Percentiles rank a stretch among this genome's conserved stretches.
These are phyloP conservation scores for Diplodus puntazzo DNA, from an alignment of 2,797 vertebrate species.

Conservation along the genomic window DNA sequence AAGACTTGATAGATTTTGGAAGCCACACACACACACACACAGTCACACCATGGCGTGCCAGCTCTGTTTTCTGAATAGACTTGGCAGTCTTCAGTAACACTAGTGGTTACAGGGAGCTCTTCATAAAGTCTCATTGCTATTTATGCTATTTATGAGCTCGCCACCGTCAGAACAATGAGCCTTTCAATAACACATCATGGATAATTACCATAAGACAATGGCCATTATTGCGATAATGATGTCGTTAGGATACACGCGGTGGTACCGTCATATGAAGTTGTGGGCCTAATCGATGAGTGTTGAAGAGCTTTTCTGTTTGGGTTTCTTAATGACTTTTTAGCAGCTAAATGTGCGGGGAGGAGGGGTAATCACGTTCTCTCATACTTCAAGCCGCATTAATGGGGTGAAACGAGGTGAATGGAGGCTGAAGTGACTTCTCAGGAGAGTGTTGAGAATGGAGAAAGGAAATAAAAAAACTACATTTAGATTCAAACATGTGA, in stretches of 20 bases:
- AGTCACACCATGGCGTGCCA: slow-evolving; percentile 32
- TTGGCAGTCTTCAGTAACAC: slow-evolving; percentile 67
- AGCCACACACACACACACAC: slow-evolving; percentile 8
- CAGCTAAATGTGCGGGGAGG: slow-evolving; percentile 1
- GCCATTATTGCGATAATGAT: slow-evolving; percentile 72
- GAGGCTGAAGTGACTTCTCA: background rate
- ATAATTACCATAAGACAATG: slow-evolving; percentile 75
- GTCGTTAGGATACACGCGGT: slow-evolving; percentile 52
- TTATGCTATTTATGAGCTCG: slow-evolving; percentile 72
- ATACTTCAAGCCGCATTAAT: slow-evolving; percentile 8
- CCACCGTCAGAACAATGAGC: slow-evolving; percentile 67
- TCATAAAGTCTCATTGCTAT: slow-evolving; percentile 65
- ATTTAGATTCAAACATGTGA: background rate
- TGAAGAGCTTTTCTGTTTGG: slow-evolving; percentile 35
- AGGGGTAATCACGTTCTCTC: slow-evolving; percentile 1
- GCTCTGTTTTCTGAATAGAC: slow-evolving; percentile 54
- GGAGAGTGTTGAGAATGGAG: background rate
- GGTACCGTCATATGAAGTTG: slow-evolving; percentile 23
- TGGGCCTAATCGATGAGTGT: background rate
- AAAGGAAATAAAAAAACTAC: background rate
- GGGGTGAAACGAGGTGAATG: slow-evolving; percentile 37
- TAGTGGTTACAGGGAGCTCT: slow-evolving; percentile 65
- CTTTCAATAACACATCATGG: slow-evolving; percentile 69
- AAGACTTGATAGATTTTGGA: slow-evolving; percentile 30
- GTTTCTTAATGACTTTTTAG: slow-evolving; percentile 51